Evolutionary conservation across 2,113 vertebrate species (phyloP), one percentile per base, ranked within the genome.

Genomic region (Triplophysa dalaica): DNA sequence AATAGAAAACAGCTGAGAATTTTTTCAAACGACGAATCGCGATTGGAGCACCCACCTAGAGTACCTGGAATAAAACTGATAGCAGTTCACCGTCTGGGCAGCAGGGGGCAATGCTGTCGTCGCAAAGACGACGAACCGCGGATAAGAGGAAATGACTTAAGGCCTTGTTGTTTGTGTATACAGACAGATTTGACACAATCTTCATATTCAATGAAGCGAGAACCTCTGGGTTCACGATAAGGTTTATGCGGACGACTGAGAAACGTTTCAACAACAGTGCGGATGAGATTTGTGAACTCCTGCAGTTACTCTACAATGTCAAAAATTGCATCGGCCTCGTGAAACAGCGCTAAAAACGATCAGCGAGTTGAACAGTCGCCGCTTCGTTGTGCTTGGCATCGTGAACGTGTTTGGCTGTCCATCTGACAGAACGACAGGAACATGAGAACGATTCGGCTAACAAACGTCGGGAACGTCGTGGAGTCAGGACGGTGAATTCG

Each of bases 311-410:
- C 43, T 21, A 63, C 26, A n/a, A 12, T 8, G 45, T 64, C 22
- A 29, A 38, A 70, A 79, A 70, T 38, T 54, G 43, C 69, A 73
- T 65, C 8, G 52, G 54, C 70, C 54, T 73, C 54, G 13, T 73
- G 19, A 60, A 73, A 73, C 58, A 2, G 72, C 38, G 19, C 26
- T 41, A 16, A 60, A 29, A 58, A 78, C 22, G 21, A 63, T 77
- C 29, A 24, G 21, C 6, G n/a, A 72, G 52, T 38, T 26, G 26
- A 64, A 61, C 64, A 38, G 60, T 54, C 22, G 58, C 62, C 60
- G 21, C 78, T 21, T 73, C 17, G 41, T 84, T 84, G 83, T 85
- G 83, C 80, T 85, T 85, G 80, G 83, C 78, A 75, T 68, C 52
- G 56, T 72, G 61, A 56, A 50, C 73, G 70, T 43, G 16, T 76